A percentile compares a stretch with the other conserved stretches of the same genome.
phyloP scores from a whole-genome alignment of 1,140 invertebrate species.

The Tetragonula clypearis region DNA sequence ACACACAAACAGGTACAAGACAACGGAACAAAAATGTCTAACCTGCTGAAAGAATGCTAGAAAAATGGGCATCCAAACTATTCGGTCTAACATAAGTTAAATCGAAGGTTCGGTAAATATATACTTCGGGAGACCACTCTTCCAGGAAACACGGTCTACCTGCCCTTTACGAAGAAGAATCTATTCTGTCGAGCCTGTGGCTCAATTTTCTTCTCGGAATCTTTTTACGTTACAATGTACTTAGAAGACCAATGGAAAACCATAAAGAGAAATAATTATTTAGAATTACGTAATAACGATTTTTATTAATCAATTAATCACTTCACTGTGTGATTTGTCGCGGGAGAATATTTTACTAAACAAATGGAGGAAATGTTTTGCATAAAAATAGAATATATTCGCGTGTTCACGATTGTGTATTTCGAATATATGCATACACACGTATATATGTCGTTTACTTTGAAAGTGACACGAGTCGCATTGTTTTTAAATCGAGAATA shows the following conservation, averaged over 20 bases:
- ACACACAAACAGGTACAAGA: background rate
- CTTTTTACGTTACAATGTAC: background rate
- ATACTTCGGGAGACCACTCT: slow-evolving; percentile 18
- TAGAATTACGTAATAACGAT: background rate
- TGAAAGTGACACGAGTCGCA: no score
- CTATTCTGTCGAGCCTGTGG: background rate
- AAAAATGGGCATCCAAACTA: slow-evolving; percentile 9
- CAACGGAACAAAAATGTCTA: background rate
- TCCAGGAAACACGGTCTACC: slow-evolving; percentile 34
- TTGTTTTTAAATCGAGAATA: no score
- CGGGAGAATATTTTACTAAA: background rate
- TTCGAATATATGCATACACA: no score
- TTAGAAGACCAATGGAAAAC: background rate
- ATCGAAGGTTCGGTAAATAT: background rate
- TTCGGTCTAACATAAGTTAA: slow-evolving; percentile 12
- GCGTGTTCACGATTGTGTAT: no score
- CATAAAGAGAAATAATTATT: background rate
- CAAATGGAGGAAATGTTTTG: background rate
- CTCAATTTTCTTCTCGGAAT: background rate
- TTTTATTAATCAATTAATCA: background rate
- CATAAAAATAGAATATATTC: background rate
- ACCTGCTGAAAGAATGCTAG: background rate
- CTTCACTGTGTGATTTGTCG: background rate
- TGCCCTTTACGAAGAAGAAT: slow-evolving; percentile 4
- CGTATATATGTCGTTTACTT: no score